Evolutionary conservation across 2,797 vertebrate species (phyloP), one percentile per base, ranked within the genome.

Genomic region (Argyrosomus regius): DNA sequence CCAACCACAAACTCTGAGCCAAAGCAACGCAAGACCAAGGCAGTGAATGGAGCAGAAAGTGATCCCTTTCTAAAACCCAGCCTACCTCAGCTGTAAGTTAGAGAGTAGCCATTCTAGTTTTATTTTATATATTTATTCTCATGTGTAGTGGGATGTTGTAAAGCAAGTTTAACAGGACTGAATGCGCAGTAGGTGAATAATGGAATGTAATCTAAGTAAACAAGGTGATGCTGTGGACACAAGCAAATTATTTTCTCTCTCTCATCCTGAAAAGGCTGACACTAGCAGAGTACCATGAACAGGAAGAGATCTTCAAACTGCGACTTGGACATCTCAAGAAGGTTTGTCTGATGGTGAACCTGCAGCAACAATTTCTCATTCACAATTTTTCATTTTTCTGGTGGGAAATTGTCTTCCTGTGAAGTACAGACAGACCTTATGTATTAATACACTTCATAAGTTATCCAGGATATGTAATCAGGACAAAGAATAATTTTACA

Each of bases 271-370:
- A 89, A 79, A 99, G 98, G 94, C 96, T 99, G 91, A 98, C 97
- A 68, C 87, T 98, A 93, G 98, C 98, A 77, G 98, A 99, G 89
- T 99, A 99, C 93, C 98, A 99, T 3, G 98, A 99, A 91, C 98
- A 99, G 93, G 98, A 99, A 94, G 98, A 99, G 95, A 99, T 99
- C 93, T 99, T 99, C 95, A 99, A 99, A 90, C 96, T 99, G 89
- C 95, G 98, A 89, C 97, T 99, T 80, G 98, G 98, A 87, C 97
- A 98, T 96, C 97, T 99, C 82, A 99, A 99, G 95, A 99, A 99
- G 98, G 98, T 99, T 92, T 64, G 95, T 89, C 39, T 41, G 18
- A 22, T 18, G 3, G 43, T 11, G 11, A 58, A 43, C 12, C n/a
- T 18, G 18, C 41, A 74, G 41, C 22, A 46, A 39, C 16, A 31